Evolutionary conservation across 2,888 invertebrate species (phyloP), one percentile per base, ranked within the genome.

Genomic region (Diarsia mendica): DNA sequence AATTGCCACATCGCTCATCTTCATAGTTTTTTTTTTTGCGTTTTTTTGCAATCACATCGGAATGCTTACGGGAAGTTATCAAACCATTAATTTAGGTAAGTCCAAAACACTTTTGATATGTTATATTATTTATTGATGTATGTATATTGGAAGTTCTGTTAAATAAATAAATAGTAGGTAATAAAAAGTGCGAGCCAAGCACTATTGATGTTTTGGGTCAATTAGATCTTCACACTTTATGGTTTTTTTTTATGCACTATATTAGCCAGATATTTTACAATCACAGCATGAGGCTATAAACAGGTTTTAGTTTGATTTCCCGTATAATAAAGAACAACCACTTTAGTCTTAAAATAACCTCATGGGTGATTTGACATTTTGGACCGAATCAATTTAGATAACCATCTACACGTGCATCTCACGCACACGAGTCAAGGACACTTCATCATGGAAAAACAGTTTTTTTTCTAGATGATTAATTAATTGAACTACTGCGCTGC

Each of bases 41-140:
- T 39, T 39, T 20, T 33, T 23, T 63, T 28, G 49, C 23, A 9
- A 33, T 58, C 33, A 46, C 15, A 49, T 58, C 3, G 55, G 64
- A 65, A 78, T 72, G 18, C 44, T n/a, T 39, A 20, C 55, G 53
- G 67, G 72, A 79, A 80, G 60, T 60, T 20, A 66, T n/a, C 55
- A 51, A 1, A 66, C 20, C 39, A 72, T 58, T 48, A 51, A 80
- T 79, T n/a, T 48, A 20, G 55, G n/a, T 28, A n/a, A 28, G 18
- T 39, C 20, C 11, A 1, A 46, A 65, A 61, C 51, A 53, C 10
- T 53, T 48, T 64, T 51, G 13, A 72, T 28, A 28, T 28, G 28
- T 65, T 49, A 20, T 28, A 3, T 33, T n/a, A 51, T 39, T 39
- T 11, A 63, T 28, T 33, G 6, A 58, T n/a, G 13, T 18, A 39